phyloP scores from a whole-genome alignment of 1,140 invertebrate genomes.

The Lordiphosa collinella region DNA sequence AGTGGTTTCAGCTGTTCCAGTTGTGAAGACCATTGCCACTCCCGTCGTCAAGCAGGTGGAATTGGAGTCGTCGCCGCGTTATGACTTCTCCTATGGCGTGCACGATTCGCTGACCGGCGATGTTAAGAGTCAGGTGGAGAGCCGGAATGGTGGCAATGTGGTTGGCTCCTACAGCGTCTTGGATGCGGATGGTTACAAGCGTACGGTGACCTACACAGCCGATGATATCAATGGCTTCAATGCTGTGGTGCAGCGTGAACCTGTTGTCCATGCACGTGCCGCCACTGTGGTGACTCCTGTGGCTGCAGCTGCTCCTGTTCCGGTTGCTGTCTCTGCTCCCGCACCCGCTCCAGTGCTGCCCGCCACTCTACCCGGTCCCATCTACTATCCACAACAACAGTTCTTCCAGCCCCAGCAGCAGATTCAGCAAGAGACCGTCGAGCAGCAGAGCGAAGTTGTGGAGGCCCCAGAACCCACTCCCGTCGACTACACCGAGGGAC shows the following conservation, averaged over 20 bases:
- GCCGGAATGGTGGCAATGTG: conserved; percentile 81
- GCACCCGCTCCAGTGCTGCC: conserved; percentile 21
- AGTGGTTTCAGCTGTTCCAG: conserved; percentile 25
- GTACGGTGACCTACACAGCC: conserved; percentile 82
- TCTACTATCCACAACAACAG: conserved; percentile 61
- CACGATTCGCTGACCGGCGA: conserved; percentile 82
- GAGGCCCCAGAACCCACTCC: conserved; percentile 58
- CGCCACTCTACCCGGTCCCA: conserved; percentile 42
- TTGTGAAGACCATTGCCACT: conserved; percentile 17
- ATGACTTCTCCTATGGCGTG: conserved; percentile 81
- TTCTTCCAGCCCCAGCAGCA: conserved; percentile 52
- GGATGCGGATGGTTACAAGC: conserved; percentile 82
- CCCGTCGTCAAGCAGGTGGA: conserved; percentile 62
- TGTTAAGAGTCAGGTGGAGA: conserved; percentile 82
- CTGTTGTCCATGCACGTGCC: conserved; percentile 60
- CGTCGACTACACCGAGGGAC: conserved; percentile 49
- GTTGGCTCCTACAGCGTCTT: conserved; percentile 82
- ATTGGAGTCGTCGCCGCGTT: conserved; percentile 70
- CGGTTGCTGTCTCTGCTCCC: conserved; percentile 12
- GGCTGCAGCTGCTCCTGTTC: conserved; percentile 21
- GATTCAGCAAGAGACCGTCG: conserved; percentile 8
- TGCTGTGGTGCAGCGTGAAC: conserved; percentile 80
- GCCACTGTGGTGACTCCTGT: conserved; percentile 31
- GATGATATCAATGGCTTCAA: conserved; percentile 81
- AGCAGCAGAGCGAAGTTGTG: conserved; percentile 58